Conservation (phyloP, 2,797 vertebrate species). For the Syngnathus rostellatus region DNA sequence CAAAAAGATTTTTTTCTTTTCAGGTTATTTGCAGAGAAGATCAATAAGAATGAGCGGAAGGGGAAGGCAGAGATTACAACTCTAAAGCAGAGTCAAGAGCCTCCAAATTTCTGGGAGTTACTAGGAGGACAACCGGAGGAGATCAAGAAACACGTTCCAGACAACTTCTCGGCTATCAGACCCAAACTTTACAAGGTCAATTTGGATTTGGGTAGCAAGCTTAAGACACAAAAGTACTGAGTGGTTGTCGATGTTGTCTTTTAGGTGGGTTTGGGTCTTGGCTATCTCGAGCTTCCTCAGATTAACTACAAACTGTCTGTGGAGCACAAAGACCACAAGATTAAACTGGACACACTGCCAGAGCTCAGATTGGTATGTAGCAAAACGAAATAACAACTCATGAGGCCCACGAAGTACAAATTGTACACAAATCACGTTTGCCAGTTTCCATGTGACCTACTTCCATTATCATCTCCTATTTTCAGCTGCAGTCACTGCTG, state of each 20-base stretch:
- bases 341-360: conserved; percentile 85
- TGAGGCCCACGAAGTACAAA: no score
- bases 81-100: conserved; percentile 80
- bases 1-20: neutral
- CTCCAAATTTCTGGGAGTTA: conserved; percentile 81
- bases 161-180: conserved; percentile 81
- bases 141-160: conserved; percentile 83
- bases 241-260: conserved; percentile 7
- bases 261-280: conserved; percentile 90
- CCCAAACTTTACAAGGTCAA: conserved; percentile 94
- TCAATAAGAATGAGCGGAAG: conserved; percentile 96
- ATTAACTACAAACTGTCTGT: conserved; percentile 97
- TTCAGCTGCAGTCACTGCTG: conserved; percentile 84
- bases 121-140: conserved; percentile 88
- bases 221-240: neutral
- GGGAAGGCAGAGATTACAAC: conserved; percentile 84
- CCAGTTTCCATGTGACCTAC: neutral
- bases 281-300: conserved; percentile 95
- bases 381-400: no score
- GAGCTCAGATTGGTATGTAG: conserved; percentile 83
- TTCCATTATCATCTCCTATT: neutral
- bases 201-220: neutral
- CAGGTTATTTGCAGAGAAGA: conserved; percentile 95
- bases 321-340: conserved; percentile 84
- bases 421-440: neutral